Conservation (phyloP, 2,888 invertebrate species). For the Cacoxenus indagator region DNA sequence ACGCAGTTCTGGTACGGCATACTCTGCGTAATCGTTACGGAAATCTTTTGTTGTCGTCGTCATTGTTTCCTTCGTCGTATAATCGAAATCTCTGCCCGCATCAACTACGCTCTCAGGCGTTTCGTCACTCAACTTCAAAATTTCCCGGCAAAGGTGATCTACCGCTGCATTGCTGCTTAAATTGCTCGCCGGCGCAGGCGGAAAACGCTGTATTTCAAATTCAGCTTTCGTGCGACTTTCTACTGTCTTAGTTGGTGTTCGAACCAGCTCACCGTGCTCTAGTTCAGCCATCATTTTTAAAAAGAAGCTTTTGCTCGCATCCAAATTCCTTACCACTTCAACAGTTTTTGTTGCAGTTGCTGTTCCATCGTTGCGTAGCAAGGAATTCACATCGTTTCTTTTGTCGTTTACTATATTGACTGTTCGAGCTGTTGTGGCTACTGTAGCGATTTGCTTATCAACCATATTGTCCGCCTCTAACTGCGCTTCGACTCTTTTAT, state of each 20-base stretch:
- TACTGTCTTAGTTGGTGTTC: too few species aligned
- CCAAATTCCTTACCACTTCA: background rate
- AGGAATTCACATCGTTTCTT: background rate
- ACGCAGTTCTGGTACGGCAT: constrained; percentile 49
- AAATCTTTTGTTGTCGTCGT: constrained; percentile 34
- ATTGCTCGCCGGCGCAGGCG: too few species aligned
- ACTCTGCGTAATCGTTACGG: constrained; percentile 61
- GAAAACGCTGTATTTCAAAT: too few species aligned
- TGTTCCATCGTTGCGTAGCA: too few species aligned
- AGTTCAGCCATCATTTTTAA: background rate
- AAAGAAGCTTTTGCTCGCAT: constrained; percentile 11
- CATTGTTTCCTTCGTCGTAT: background rate
- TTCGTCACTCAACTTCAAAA: too few species aligned
- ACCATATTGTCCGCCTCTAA: too few species aligned
- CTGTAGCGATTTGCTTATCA: too few species aligned
- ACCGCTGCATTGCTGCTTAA: background rate
- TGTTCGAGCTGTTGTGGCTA: too few species aligned
- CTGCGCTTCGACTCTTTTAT: background rate
- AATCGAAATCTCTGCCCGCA: background rate
- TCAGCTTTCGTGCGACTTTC: too few species aligned
- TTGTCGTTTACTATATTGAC: background rate
- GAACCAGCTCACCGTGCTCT: too few species aligned
- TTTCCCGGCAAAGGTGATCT: too few species aligned
- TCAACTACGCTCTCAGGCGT: too few species aligned
- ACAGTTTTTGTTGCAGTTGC: background rate